Evolutionary conservation across 2,113 vertebrate species (phyloP).

Genomic region (Tragelaphus buxtoni): DNA sequence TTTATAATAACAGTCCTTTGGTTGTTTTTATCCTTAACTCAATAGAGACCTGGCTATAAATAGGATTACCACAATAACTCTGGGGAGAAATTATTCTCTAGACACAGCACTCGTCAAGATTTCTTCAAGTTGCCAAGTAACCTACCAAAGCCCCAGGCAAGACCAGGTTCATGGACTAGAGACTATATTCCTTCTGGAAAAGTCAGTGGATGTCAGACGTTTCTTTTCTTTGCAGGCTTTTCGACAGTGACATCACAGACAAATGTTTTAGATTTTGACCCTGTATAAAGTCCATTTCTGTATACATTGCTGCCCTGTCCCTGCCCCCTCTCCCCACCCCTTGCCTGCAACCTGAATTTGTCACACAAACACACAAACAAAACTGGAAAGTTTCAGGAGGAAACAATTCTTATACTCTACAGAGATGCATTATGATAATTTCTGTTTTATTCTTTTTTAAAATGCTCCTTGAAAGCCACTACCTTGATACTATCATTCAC

Average conservation of each 20-base stretch:
- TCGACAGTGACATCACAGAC: background rate
- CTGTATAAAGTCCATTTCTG: background rate
- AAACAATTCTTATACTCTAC: background rate
- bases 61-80: background rate
- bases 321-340: background rate
- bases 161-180: background rate
- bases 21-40: conserved; percentile 18
- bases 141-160: background rate
- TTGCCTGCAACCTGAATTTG: background rate
- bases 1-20: background rate
- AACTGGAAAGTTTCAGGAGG: background rate
- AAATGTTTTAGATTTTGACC: background rate
- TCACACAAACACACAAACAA: background rate
- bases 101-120: background rate
- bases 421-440: background rate
- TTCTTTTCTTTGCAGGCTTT: background rate
- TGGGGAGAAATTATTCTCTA: conserved; percentile 16
- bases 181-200: background rate
- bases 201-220: background rate
- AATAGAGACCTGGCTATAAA: background rate
- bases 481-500: background rate
- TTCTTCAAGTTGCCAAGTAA: background rate
- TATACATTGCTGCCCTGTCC: background rate
- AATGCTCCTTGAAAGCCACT: background rate
- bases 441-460: background rate